phyloP scores from a whole-genome alignment of 2,888 invertebrate species.

The Sthenelais limicola region DNA sequence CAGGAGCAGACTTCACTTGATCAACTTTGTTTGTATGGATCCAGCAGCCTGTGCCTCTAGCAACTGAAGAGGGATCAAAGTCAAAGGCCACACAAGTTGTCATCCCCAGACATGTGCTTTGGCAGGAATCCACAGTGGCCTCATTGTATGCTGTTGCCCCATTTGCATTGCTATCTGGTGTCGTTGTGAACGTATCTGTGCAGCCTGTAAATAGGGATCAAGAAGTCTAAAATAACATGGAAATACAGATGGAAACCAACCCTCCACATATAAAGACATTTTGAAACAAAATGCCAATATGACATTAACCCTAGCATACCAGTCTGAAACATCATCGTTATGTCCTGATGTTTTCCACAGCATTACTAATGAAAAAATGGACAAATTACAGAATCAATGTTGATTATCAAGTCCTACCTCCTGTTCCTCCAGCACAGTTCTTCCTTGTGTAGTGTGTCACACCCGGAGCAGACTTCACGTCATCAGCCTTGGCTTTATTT shows the following conservation, averaged over 20 bases:
- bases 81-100: constrained; percentile 2
- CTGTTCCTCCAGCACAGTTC: neutral
- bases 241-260: too few relatives aligned
- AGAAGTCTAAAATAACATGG: too few relatives aligned
- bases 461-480: neutral
- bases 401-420: too few relatives aligned
- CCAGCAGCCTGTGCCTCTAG: neutral
- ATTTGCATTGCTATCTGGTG: neutral
- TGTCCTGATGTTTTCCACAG: too few relatives aligned
- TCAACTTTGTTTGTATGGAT: neutral
- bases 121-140: neutral
- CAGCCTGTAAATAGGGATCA: too few relatives aligned
- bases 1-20: neutral
- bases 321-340: too few relatives aligned
- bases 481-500: neutral
- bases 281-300: too few relatives aligned
- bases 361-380: too few relatives aligned
- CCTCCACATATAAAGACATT: too few relatives aligned
- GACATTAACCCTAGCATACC: too few relatives aligned
- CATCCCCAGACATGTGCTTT: neutral
- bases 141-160: neutral
- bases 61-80: neutral
- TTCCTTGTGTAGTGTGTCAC: neutral
- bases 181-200: neutral
- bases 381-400: too few relatives aligned